Conservation (phyloP, 2,113 vertebrate species). For the Eulemur macaco region DNA sequence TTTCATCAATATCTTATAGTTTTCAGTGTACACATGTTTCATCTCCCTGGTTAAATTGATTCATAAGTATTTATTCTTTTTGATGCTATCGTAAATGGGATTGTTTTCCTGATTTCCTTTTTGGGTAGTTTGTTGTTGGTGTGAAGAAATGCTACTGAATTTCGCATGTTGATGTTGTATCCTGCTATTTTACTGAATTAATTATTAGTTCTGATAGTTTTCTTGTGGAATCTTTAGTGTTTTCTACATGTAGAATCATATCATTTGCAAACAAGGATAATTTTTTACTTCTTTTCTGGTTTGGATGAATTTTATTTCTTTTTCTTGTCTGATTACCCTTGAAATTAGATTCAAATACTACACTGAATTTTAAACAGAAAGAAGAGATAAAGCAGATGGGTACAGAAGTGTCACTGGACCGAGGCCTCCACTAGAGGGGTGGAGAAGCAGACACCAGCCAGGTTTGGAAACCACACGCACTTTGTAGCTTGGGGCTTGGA, state of each 20-base stretch:
- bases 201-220: neutral
- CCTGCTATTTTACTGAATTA: neutral
- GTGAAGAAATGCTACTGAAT: neutral
- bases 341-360: neutral
- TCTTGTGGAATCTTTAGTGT: neutral
- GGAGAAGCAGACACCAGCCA: neutral
- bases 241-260: neutral
- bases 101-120: neutral
- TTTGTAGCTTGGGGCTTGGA: neutral
- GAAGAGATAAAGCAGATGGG: neutral
- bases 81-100: neutral
- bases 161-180: neutral
- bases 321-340: neutral
- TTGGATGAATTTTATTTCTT: neutral
- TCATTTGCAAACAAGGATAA: neutral
- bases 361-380: neutral
- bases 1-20: neutral
- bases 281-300: neutral
- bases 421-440: neutral
- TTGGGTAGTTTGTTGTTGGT: neutral
- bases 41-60: neutral
- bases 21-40: neutral
- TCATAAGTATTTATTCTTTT: neutral
- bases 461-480: neutral
- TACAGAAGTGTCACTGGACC: neutral